Evolutionary conservation across 2,888 invertebrate genomes (phyloP), one percentile per base, ranked within the genome.

Genomic region (Chorisops tibialis): DNA sequence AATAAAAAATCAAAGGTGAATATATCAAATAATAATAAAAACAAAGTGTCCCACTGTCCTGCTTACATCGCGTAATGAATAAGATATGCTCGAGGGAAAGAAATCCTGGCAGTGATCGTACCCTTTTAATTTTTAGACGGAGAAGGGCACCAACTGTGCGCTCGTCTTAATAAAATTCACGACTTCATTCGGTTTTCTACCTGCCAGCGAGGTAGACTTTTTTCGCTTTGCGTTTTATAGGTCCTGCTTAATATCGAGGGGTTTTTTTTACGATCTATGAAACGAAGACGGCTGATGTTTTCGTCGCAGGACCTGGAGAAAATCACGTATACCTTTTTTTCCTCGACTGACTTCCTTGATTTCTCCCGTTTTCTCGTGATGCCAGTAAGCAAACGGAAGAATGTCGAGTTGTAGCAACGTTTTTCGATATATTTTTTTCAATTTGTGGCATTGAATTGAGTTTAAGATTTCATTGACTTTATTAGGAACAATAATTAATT

Each of bases 81-180:
- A 30, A 7, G 7, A 9, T n/a, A n/a, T 30, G 30, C 5, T 30
- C 30, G 9, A 30, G 2, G 2, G 9, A 30, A 9, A 9, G 30
- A 9, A 30, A 30, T 30, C 30, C 30, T 30, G 5, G 30, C 30
- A 30, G 30, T 30, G 30, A 5, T 54, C 30, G 43, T 56, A 56
- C 56, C 56, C 56, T 56, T 56, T 45, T 45, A 54, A 14, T 18
- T 39, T 41, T n/a, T n/a, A n/a, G 2, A 12, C 54, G 41, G 41
- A 22, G 24, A 14, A 39, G 11, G 7, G 54, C 54, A 6, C 14
- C 35, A 51, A 14, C 12, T 16, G 39, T 39, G 39, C 41, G 41
- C 9, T 41, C 16, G 18, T 45, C 30, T 5, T 30, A 9, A 30
- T 30, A 30, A 30, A 30, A 30, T 30, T 30, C 30, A 30, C 5